Percentiles rank a stretch among this genome's conserved stretches.
Conservation (phyloP, 2,888 invertebrate species). For the Spodoptera littoralis region DNA sequence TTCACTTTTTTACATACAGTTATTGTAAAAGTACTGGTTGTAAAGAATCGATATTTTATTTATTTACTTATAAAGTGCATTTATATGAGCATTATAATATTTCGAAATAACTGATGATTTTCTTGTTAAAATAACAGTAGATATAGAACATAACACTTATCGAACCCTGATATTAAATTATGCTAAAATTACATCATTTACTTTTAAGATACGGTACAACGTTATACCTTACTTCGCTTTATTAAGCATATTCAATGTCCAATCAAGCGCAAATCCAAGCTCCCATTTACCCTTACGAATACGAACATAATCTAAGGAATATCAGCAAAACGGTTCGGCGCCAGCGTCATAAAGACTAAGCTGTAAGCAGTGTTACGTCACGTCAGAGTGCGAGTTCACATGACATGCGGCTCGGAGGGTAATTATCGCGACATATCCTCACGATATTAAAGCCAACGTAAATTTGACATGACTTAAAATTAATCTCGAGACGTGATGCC, state of each 20-base stretch:
- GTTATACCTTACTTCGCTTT: slow-evolving; percentile 4
- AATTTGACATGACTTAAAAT: slow-evolving; percentile 80
- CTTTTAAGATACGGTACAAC: slow-evolving; percentile 2
- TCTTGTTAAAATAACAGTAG: no score
- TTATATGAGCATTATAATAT: no score
- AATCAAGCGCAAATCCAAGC: slow-evolving; percentile 32
- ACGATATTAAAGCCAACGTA: slow-evolving; percentile 72
- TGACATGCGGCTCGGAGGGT: slow-evolving; percentile 49
- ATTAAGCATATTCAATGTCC: slow-evolving; percentile 22
- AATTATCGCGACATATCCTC: slow-evolving; percentile 66
- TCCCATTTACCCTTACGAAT: slow-evolving; percentile 15
- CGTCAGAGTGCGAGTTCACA: slow-evolving; percentile 45
- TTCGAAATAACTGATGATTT: no score
- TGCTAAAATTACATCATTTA: background rate
- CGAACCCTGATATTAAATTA: background rate
- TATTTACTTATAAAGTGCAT: no score
- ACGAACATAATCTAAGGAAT: slow-evolving; percentile 29
- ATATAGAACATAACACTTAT: no score
- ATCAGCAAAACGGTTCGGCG: slow-evolving; percentile 41
- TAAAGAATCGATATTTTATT: no score
- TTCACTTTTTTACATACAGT: background rate
- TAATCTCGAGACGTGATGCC: slow-evolving; percentile 73
- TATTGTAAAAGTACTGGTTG: no score
- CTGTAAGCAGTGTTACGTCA: slow-evolving; percentile 47
- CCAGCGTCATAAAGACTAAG: slow-evolving; percentile 48